Evolutionary conservation across 2,888 invertebrate genomes (phyloP).

Genomic region (Ormyrus labotus): DNA sequence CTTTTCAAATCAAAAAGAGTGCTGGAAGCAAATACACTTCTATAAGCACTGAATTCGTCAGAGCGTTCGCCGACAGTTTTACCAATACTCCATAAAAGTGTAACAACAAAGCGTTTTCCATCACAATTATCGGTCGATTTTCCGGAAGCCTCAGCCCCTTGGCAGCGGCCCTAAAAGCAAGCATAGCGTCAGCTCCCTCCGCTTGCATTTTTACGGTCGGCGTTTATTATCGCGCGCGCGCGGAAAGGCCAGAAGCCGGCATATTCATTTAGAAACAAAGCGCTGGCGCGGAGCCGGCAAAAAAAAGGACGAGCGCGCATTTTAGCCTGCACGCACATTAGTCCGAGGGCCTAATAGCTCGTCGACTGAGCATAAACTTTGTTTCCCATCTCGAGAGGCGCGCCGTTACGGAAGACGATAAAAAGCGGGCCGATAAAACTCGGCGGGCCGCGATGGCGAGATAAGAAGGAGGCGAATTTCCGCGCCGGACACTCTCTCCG

Average conservation of each 20-base stretch:
- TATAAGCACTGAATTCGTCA: no score
- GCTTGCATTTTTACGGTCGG: conserved; percentile 14
- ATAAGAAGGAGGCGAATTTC: conserved; percentile 24
- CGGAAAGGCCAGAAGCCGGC: conserved; percentile 22
- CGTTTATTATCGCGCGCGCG: background rate
- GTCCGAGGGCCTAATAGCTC: conserved; percentile 38
- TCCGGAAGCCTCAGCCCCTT: no score
- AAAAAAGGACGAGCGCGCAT: conserved; percentile 26
- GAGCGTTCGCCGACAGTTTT: no score
- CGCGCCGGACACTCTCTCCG: conserved; percentile 51
- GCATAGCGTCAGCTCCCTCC: no score
- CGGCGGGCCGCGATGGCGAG: conserved; percentile 16
- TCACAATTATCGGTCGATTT: conserved; percentile 7
- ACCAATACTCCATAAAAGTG: no score
- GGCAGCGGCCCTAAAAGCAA: no score
- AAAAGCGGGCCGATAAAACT: conserved; percentile 47
- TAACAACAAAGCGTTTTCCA: no score
- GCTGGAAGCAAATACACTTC: no score
- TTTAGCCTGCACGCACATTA: conserved; percentile 30
- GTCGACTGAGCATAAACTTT: conserved; percentile 45
- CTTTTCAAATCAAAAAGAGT: no score
- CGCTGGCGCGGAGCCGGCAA: background rate
- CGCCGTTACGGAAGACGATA: conserved; percentile 43
- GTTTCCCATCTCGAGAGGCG: conserved; percentile 31
- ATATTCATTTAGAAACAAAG: conserved; percentile 24